Evolutionary conservation across 2,888 invertebrate genomes (phyloP).

Genomic region (Charanyca ferruginea): DNA sequence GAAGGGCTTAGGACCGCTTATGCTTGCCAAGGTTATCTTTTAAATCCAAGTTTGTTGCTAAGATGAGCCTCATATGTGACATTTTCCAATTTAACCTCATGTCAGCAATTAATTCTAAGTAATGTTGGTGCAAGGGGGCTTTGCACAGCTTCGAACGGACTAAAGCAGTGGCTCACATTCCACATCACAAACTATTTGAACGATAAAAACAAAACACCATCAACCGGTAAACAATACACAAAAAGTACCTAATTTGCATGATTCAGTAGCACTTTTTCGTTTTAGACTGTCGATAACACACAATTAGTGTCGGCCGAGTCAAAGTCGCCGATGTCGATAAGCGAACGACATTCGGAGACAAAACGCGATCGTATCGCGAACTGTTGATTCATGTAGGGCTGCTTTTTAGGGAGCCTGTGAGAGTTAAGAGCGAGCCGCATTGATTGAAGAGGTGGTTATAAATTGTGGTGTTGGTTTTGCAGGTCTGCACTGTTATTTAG

Average conservation of each 20-base stretch:
- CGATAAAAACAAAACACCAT: constrained; percentile 43
- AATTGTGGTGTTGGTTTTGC: constrained; percentile 2
- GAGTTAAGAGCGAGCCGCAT: constrained; percentile 17
- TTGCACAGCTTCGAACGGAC: background rate
- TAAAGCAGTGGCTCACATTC: constrained; percentile 27
- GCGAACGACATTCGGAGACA: constrained; percentile 84
- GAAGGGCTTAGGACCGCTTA: too few relatives aligned
- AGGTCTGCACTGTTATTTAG: too few relatives aligned
- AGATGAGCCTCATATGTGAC: too few relatives aligned
- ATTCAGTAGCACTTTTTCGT: constrained; percentile 75
- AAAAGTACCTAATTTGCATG: constrained; percentile 76
- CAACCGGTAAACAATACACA: constrained; percentile 50
- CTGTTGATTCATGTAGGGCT: constrained; percentile 65
- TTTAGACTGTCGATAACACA: constrained; percentile 78
- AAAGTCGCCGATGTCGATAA: constrained; percentile 83
- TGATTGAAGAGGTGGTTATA: constrained; percentile 28
- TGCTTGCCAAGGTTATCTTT: too few relatives aligned
- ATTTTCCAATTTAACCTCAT: too few relatives aligned
- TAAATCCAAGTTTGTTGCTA: too few relatives aligned
- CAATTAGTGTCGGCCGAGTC: constrained; percentile 88
- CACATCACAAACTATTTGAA: constrained; percentile 34
- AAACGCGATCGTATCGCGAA: constrained; percentile 85
- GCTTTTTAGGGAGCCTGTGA: constrained; percentile 47
- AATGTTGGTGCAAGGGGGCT: background rate
- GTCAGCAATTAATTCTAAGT: background rate